Evolutionary conservation across 2,797 vertebrate species (phyloP).

Genomic region (Crax fasciolata): DNA sequence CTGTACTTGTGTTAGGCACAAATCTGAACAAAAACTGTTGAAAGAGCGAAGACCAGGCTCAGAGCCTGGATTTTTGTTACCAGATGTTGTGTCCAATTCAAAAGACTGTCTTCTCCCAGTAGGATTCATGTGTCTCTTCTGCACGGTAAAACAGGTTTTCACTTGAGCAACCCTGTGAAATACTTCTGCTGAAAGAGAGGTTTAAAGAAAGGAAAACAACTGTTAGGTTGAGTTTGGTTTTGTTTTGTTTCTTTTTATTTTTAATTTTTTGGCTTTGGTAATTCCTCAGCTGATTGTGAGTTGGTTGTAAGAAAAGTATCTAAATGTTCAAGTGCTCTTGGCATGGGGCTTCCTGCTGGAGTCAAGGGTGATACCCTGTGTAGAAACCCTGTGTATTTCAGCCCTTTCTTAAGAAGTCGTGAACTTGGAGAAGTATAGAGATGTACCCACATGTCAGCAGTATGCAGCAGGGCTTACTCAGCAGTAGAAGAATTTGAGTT

Average conservation of each 20-base stretch:
- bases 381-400: neutral
- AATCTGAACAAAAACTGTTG: slow-evolving; percentile 44
- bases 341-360: neutral
- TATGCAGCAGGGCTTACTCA: neutral
- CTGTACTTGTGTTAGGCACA: slow-evolving; percentile 50
- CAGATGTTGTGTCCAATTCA: slow-evolving; percentile 28
- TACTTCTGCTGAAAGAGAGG: slow-evolving; percentile 29
- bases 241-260: neutral
- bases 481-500: neutral
- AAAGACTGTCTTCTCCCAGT: slow-evolving; percentile 39
- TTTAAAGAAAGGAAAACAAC: slow-evolving; percentile 2
- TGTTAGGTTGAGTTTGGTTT: neutral
- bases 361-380: neutral
- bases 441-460: neutral
- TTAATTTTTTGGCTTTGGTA: neutral
- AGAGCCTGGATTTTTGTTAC: slow-evolving; percentile 44
- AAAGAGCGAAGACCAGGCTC: slow-evolving; percentile 43
- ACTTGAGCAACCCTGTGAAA: slow-evolving; percentile 52
- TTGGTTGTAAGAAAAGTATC: neutral
- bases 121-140: slow-evolving; percentile 48
- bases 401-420: neutral
- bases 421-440: neutral
- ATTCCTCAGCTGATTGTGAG: slow-evolving; percentile 16
- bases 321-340: neutral
- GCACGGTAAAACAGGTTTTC: slow-evolving; percentile 33